Evolutionary conservation across 2,888 invertebrate species (phyloP), one percentile per base, ranked within the genome.

Genomic region (Xylota segnis): DNA sequence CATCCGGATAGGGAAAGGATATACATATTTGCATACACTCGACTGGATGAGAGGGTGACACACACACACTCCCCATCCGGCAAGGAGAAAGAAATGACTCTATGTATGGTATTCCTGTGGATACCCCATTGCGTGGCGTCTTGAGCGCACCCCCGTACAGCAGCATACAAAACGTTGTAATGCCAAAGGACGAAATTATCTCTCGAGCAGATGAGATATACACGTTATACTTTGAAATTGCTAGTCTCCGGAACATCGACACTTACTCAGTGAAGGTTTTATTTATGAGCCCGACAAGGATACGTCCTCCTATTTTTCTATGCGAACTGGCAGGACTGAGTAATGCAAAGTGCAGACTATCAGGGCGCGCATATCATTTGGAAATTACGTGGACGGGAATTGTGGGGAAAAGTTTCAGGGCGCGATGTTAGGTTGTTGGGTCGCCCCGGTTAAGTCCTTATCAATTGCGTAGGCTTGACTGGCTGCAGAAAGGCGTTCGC

Each of bases 341-440:
- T 66, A 66, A 65, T 82, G 71, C 65, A 43, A 23, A 59, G 45
- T 37, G 27, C 47, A 71, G 78, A 66, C 71, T 83, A 66, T 83
- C 81, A 65, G 75, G 58, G 65, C 76, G 76, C 82, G 76, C 82
- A 76, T 71, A 76, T 76, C 74, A 54, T 78, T 78, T 50, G 76
- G 54, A 37, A 81, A 50, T 65, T 45, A 50, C 50, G 59, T 65
- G 70, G 47, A n/a, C 79, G 14, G 56, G 59, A 59, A 34, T 34
- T 4, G 7, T 7, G 59, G n/a, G 23, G 65, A 12, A 56, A 71
- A 70, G 10, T 32, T 34, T 43, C 9, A 27, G 14, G 37, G 47
- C 47, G 45, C 47, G 37, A 14, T 29, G 23, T 32, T 52, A 37
- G 34, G 37, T 37, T n/a, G n/a, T n/a, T n/a, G n/a, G n/a, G n/a